A percentile compares a stretch with the other conserved stretches of the same genome.
Conservation (phyloP, 2,797 vertebrate genomes). For the Peromyscus eremicus region DNA sequence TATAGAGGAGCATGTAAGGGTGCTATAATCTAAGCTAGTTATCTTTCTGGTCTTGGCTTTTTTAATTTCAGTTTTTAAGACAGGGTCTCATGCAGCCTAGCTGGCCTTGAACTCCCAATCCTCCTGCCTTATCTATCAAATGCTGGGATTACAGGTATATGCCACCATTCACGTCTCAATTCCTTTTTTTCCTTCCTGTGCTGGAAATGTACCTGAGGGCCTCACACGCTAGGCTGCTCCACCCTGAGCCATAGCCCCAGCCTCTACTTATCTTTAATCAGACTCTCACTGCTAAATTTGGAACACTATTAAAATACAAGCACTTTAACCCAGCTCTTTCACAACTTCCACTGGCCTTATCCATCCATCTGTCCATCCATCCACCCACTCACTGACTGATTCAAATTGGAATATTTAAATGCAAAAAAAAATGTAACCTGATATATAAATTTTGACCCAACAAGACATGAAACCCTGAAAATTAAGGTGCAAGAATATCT, state of each 20-base stretch:
- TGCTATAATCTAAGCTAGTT: neutral
- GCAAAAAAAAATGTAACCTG: neutral
- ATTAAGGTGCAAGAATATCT: neutral
- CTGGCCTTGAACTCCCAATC: neutral
- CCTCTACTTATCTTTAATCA: slow-evolving; percentile 13
- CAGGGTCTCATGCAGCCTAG: too few species aligned
- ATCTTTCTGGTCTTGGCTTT: neutral
- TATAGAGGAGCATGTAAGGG: neutral
- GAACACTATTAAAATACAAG: neutral
- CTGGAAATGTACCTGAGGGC: neutral
- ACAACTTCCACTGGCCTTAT: neutral
- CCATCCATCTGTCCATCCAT: neutral
- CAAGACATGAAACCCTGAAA: neutral
- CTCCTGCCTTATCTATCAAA: neutral
- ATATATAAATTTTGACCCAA: slow-evolving; percentile 9
- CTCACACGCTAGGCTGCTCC: neutral
- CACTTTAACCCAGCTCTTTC: neutral
- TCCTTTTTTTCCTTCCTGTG: neutral
- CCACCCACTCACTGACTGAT: neutral
- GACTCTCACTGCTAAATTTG: neutral
- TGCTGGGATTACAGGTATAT: neutral
- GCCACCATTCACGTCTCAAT: neutral
- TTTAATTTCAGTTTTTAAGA: neutral
- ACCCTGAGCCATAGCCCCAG: neutral
- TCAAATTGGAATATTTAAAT: slow-evolving; percentile 49